These are phyloP conservation scores for Gracilinanus agilis DNA, from an alignment of 2,113 vertebrate species.

Conservation along the genomic window DNA sequence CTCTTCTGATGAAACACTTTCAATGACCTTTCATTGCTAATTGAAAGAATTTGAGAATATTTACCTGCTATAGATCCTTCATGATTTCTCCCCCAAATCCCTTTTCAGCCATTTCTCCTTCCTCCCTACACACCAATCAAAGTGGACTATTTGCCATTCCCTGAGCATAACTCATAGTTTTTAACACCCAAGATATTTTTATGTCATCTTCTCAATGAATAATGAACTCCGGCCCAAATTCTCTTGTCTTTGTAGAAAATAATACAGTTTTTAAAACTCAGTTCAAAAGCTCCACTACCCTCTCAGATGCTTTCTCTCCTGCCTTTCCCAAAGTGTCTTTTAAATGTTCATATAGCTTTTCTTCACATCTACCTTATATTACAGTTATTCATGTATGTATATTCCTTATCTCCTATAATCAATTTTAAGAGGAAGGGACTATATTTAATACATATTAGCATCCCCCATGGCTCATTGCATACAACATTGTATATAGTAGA, in stretches of 20 bases:
- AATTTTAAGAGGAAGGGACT: background rate
- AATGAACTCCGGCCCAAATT: background rate
- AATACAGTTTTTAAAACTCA: background rate
- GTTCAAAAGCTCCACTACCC: slow-evolving; percentile 2
- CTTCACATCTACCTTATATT: slow-evolving; percentile 11
- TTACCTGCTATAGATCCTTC: background rate
- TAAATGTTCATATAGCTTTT: background rate
- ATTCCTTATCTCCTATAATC: background rate
- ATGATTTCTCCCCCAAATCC: background rate
- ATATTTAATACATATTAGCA: background rate
- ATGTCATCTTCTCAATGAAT: background rate
- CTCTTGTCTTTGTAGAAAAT: background rate
- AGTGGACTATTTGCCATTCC: background rate
- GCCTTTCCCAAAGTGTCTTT: background rate
- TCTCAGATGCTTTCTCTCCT: background rate
- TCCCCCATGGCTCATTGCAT: background rate
- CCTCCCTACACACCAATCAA: background rate
- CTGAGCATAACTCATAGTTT: background rate
- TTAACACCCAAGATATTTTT: background rate
- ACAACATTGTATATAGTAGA: slow-evolving; percentile 9
- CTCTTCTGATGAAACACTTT: slow-evolving; percentile 18
- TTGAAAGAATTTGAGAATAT: background rate
- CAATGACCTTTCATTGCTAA: background rate
- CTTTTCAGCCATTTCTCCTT: background rate
- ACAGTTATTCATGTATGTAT: background rate